A percentile compares a stretch with the other conserved stretches of the same genome.
These are phyloP conservation scores for Holotrichia oblita DNA, from an alignment of 1,140 invertebrate species.

Conservation along the genomic window DNA sequence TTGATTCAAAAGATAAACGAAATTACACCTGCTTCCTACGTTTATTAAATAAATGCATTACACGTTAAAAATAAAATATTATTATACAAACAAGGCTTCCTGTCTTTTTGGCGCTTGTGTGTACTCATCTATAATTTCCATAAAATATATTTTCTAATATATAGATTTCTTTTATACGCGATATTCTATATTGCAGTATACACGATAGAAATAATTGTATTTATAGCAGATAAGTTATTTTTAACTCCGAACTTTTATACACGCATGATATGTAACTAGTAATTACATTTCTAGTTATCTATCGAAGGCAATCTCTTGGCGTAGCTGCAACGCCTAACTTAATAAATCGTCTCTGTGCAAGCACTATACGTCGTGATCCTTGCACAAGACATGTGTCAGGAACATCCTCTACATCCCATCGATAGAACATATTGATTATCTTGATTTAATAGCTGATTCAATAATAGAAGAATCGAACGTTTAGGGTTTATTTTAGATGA, in stretches of 20 bases:
- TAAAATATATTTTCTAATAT: no score
- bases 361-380: conserved; percentile 3
- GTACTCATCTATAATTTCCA: no score
- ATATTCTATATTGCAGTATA: no score
- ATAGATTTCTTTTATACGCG: no score
- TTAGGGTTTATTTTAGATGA: not conserved
- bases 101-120: no score
- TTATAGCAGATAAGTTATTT: conserved; percentile 33
- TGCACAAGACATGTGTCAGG: conserved; percentile 23
- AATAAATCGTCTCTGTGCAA: not conserved
- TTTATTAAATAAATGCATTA: no score
- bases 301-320: conserved; percentile 2
- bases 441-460: not conserved
- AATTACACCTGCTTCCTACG: no score
- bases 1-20: no score
- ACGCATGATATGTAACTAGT: not conserved
- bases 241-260: not conserved
- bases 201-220: conserved; percentile 29
- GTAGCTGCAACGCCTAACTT: not conserved
- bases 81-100: no score
- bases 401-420: not conserved
- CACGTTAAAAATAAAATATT: no score
- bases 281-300: conserved; percentile 24
- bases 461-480: not conserved
- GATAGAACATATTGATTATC: not conserved